Conservation (phyloP, 2,113 vertebrate species). For the Rhabdomys dilectus region DNA sequence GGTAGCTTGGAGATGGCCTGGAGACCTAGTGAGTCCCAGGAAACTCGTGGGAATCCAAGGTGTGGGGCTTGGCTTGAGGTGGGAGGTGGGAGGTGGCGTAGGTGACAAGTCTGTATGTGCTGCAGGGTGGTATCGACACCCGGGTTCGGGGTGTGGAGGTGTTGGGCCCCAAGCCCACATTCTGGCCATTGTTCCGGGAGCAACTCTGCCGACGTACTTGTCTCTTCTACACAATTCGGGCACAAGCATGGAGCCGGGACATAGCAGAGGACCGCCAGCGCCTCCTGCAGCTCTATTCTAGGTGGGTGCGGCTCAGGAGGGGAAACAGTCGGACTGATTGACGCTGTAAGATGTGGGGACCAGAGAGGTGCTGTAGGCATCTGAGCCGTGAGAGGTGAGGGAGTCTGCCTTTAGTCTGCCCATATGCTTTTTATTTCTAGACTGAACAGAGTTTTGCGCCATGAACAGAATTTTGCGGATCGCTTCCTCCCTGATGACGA, state of each 20-base stretch:
- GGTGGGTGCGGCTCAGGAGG: constrained; percentile 80
- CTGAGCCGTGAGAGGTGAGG: background rate
- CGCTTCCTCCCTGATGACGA: constrained; percentile 94
- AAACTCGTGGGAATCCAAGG: background rate
- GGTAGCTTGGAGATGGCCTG: background rate
- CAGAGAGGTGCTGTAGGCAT: background rate
- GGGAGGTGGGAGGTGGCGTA: background rate
- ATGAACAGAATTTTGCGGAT: constrained; percentile 95
- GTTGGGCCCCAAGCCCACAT: constrained; percentile 95
- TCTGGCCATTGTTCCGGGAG: constrained; percentile 98
- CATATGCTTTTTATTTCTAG: constrained; percentile 81
- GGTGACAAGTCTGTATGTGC: constrained; percentile 15
- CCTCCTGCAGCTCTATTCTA: constrained; percentile 95
- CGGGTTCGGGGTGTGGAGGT: constrained; percentile 97
- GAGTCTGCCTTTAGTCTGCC: background rate
- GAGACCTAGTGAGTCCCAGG: background rate
- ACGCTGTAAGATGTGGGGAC: background rate
- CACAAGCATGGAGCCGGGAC: constrained; percentile 95
- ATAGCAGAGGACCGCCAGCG: constrained; percentile 89
- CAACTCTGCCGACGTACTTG: constrained; percentile 95
- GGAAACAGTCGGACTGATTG: background rate
- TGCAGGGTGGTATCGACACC: constrained; percentile 96
- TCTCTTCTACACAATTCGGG: constrained; percentile 95
- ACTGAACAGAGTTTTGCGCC: constrained; percentile 92
- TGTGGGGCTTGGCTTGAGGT: background rate